Percentiles rank a stretch among this genome's conserved stretches.
phyloP scores from a whole-genome alignment of 2,113 vertebrate species.

The Trichomycterus rosablanca region DNA sequence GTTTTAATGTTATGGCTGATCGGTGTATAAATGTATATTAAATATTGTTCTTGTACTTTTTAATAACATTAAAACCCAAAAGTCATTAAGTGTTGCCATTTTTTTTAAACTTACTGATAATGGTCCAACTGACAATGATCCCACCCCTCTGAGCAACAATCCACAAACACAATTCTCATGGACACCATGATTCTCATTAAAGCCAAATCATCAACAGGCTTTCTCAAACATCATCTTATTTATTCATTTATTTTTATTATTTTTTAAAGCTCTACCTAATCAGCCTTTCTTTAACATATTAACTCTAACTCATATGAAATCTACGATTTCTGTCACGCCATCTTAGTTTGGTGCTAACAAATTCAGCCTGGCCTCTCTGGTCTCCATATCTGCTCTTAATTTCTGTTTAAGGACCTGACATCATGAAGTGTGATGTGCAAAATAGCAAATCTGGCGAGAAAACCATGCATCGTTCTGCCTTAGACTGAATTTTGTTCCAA shows the following conservation, averaged over 20 bases:
- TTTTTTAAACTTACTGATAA: neutral
- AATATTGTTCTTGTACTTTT: no score
- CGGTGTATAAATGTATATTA: no score
- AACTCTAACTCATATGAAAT: no score
- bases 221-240: constrained; percentile 3
- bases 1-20: no score
- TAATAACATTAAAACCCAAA: no score
- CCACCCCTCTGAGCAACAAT: no score
- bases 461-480: constrained; percentile 11
- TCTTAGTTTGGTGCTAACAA: neutral
- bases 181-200: constrained; percentile 29
- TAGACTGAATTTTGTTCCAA: constrained; percentile 40
- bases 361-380: neutral
- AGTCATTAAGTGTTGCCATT: neutral
- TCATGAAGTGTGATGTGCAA: constrained; percentile 16
- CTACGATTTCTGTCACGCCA: neutral
- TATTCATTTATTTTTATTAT: neutral
- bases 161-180: neutral
- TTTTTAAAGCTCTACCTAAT: neutral
- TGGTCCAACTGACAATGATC: neutral
- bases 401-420: constrained; percentile 18
- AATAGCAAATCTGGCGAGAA: constrained; percentile 1
- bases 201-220: constrained; percentile 26
- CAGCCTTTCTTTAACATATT: neutral
- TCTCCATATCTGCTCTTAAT: constrained; percentile 4